A percentile compares a stretch with the other conserved stretches of the same genome.
These are phyloP conservation scores for Aricia artaxerxes DNA, from an alignment of 2,888 invertebrate genomes.

Conservation along the genomic window DNA sequence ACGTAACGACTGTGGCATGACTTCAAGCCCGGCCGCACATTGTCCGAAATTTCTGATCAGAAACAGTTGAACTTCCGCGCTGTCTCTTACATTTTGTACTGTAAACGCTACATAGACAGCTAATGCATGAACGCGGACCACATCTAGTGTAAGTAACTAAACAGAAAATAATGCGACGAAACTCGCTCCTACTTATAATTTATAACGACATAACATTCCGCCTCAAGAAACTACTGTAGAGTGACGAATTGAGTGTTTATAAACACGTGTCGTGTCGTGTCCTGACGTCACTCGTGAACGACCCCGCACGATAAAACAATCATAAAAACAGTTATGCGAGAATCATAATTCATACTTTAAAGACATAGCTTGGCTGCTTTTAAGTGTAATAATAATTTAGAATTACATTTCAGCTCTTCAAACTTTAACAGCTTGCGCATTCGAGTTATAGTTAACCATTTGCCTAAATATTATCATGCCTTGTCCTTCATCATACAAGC, in stretches of 20 bases:
- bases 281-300: constrained; percentile 32
- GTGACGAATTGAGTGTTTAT: constrained; percentile 46
- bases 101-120: no score
- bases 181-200: constrained; percentile 24
- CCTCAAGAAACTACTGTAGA: constrained; percentile 48
- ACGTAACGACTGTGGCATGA: no score
- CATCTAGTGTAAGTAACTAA: not conserved
- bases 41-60: no score
- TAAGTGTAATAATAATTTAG: not conserved
- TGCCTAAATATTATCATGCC: no score
- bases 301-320: constrained; percentile 39
- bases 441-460: no score
- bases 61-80: no score
- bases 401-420: no score
- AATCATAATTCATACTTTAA: not conserved
- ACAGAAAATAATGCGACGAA: not conserved
- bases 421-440: no score
- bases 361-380: not conserved
- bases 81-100: no score
- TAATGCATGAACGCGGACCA: not conserved
- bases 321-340: constrained; percentile 37
- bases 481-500: no score
- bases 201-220: constrained; percentile 36
- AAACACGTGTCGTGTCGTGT: constrained; percentile 36
- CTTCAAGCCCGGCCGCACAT: no score